Percentiles rank a stretch among this genome's conserved stretches.
These are phyloP conservation scores for Carterocephalus palaemon DNA, from an alignment of 2,888 invertebrate species.

Conservation along the genomic window DNA sequence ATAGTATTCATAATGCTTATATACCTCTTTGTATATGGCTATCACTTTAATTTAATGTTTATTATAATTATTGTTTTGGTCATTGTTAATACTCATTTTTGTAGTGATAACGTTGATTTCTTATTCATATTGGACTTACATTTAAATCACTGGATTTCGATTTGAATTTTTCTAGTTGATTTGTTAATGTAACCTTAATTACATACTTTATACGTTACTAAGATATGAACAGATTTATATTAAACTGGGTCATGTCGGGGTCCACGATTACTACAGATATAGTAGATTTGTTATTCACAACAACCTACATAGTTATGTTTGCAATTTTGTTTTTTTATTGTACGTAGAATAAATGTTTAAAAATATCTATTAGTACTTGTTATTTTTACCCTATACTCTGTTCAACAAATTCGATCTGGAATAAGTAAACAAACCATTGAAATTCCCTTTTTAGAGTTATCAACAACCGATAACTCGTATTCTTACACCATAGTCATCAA, in stretches of 20 bases:
- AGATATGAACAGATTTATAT: not conserved
- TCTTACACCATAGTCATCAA: no score
- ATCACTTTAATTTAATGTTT: no score
- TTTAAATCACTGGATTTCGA: not conserved
- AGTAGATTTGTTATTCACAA: constrained; percentile 18
- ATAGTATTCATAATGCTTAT: no score
- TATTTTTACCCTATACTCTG: constrained; percentile 1
- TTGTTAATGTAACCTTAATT: not conserved
- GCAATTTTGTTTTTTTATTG: constrained; percentile 14
- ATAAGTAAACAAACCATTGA: no score
- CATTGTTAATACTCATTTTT: constrained; percentile 21
- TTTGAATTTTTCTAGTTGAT: constrained; percentile 4
- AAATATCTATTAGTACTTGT: constrained; percentile 33
- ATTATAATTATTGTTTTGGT: constrained; percentile 17
- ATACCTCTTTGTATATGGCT: no score
- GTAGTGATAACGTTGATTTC: constrained; percentile 18
- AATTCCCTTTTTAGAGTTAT: no score
- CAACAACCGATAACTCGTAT: no score
- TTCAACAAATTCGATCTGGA: no score
- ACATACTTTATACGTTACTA: not conserved
- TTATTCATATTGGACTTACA: not conserved
- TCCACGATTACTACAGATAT: constrained; percentile 3
- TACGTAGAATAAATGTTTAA: constrained; percentile 26
- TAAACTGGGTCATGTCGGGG: no score
- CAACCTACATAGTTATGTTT: constrained; percentile 19